Percentiles rank a stretch among this genome's conserved stretches.
These are phyloP conservation scores for Nasonia longicornis DNA, from an alignment of 1,140 invertebrate genomes.

Conservation along the genomic window DNA sequence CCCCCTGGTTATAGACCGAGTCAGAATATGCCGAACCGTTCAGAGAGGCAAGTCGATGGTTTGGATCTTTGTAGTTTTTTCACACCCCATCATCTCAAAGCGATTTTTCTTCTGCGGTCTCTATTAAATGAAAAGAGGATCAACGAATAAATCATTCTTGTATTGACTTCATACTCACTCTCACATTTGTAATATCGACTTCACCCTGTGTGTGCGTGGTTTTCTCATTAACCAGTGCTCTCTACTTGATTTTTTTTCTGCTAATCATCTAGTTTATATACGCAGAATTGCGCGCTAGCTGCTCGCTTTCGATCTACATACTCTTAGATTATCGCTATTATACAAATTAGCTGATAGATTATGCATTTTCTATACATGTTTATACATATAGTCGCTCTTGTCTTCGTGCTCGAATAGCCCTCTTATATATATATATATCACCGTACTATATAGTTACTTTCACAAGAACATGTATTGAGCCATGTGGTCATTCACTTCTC, in stretches of 20 bases:
- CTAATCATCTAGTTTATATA: constrained; percentile 51
- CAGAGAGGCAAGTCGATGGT: constrained; percentile 71
- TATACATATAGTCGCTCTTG: constrained; percentile 41
- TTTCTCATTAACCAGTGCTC: constrained; percentile 62
- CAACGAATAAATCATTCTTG: constrained; percentile 10
- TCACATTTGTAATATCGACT: constrained; percentile 47
- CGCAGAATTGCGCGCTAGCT: constrained; percentile 56
- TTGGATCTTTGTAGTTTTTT: constrained; percentile 69
- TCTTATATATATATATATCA: not conserved
- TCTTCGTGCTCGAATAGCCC: constrained; percentile 13
- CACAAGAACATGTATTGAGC: constrained; percentile 1
- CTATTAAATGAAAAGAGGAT: not conserved
- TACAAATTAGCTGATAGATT: constrained; percentile 57
- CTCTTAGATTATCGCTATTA: constrained; percentile 31
- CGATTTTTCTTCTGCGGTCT: not conserved
- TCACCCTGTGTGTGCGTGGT: constrained; percentile 62
- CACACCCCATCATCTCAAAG: constrained; percentile 44
- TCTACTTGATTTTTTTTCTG: constrained; percentile 50
- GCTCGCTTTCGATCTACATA: constrained; percentile 62
- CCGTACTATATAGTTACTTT: constrained; percentile 13
- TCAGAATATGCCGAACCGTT: constrained; percentile 71
- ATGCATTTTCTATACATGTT: constrained; percentile 52
- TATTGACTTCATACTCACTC: constrained; percentile 46
- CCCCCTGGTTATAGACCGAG: constrained; percentile 70
- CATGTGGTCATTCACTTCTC: constrained; percentile 31